Conservation (phyloP, 2,888 invertebrate species). For the Aelia acuminata region DNA sequence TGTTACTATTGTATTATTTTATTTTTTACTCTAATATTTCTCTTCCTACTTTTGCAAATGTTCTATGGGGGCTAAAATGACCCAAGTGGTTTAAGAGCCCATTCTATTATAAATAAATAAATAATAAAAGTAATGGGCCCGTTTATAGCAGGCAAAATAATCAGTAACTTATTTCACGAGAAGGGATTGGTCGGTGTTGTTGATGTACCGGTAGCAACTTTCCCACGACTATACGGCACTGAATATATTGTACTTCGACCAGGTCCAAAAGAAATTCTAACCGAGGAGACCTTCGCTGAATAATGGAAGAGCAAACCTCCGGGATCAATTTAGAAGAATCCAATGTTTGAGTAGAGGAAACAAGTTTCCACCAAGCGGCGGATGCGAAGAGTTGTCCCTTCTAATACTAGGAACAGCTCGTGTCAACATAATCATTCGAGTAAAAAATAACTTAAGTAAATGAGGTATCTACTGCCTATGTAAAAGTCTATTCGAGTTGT, state of each 20-base stretch:
- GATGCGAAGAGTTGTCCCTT: not conserved
- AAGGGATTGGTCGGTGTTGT: not conserved
- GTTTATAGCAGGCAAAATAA: too few relatives aligned
- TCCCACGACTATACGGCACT: not conserved
- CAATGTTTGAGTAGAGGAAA: conserved; percentile 5
- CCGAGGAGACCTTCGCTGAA: not conserved
- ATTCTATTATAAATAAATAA: too few relatives aligned
- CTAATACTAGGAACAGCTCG: not conserved
- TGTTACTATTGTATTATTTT: too few relatives aligned
- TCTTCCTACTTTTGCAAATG: too few relatives aligned
- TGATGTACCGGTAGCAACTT: not conserved
- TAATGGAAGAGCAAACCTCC: conserved; percentile 15
- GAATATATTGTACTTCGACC: not conserved
- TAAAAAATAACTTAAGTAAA: too few relatives aligned
- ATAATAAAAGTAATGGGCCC: too few relatives aligned
- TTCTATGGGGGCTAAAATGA: too few relatives aligned
- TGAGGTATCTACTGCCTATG: too few relatives aligned
- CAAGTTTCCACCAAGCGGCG: not conserved
- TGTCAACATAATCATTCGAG: not conserved
- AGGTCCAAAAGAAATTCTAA: not conserved
- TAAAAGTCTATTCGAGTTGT: too few relatives aligned
- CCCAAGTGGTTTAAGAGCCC: too few relatives aligned
- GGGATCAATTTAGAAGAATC: not conserved
- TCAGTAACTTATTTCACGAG: not conserved
- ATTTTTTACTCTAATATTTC: too few relatives aligned